A percentile compares a stretch with the other conserved stretches of the same genome.
phyloP scores from a whole-genome alignment of 2,797 vertebrate species.

The Graptemys geographica region DNA sequence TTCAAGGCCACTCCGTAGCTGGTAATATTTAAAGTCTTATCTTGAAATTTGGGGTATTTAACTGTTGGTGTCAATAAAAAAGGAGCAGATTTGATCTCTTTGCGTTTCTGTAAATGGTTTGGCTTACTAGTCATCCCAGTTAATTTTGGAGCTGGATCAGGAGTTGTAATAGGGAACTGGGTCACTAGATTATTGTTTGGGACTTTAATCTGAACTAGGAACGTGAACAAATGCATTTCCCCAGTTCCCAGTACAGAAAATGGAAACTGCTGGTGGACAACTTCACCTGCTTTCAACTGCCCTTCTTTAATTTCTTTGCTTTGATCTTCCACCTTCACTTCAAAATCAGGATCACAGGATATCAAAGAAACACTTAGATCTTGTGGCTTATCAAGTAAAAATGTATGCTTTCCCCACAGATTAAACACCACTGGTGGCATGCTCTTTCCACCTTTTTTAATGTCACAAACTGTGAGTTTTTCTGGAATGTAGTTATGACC shows the following conservation, averaged over 20 bases:
- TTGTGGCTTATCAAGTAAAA: constrained; percentile 85
- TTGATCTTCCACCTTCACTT: constrained; percentile 85
- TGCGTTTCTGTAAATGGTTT: constrained; percentile 75
- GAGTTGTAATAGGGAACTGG: constrained; percentile 87
- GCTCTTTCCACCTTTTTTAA: constrained; percentile 86
- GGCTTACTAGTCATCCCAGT: constrained; percentile 79
- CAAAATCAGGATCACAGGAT: constrained; percentile 85
- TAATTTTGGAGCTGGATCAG: constrained; percentile 85
- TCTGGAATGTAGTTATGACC: constrained; percentile 90
- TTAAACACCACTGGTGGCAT: constrained; percentile 93
- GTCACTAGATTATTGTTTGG: constrained; percentile 73
- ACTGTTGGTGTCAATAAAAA: constrained; percentile 81
- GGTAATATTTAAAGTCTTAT: constrained; percentile 84
- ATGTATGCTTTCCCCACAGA: constrained; percentile 92
- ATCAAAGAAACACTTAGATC: constrained; percentile 85
- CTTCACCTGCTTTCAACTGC: constrained; percentile 86
- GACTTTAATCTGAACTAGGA: constrained; percentile 85
- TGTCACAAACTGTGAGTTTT: constrained; percentile 89
- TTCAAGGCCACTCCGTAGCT: constrained; percentile 93
- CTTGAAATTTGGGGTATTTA: constrained; percentile 87
- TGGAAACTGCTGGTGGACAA: constrained; percentile 87
- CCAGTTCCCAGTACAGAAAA: constrained; percentile 82
- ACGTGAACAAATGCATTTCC: constrained; percentile 87
- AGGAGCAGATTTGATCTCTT: constrained; percentile 79
- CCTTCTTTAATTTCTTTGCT: constrained; percentile 87